phyloP scores from a whole-genome alignment of 2,888 invertebrate genomes.

The Stictocephala bisonia region DNA sequence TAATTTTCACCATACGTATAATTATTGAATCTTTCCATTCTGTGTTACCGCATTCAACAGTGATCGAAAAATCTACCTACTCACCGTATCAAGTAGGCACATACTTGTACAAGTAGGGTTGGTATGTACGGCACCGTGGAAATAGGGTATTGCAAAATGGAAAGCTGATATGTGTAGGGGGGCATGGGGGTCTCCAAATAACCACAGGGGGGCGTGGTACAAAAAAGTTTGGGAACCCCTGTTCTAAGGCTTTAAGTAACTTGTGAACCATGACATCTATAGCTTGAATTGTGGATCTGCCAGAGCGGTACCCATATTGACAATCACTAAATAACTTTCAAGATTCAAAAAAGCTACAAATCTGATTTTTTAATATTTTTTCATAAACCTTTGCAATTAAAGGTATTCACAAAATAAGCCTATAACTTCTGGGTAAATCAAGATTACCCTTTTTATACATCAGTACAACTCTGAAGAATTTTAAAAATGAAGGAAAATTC shows the following conservation, averaged over 20 bases:
- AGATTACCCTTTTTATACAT: not conserved
- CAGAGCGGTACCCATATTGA: conserved; percentile 10
- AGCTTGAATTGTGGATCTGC: not conserved
- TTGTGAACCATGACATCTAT: not conserved
- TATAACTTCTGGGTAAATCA: not conserved
- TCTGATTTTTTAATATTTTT: not conserved
- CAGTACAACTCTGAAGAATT: not conserved
- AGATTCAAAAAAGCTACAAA: not conserved
- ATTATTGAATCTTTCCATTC: too few species aligned
- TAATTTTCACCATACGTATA: too few species aligned
- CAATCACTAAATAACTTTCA: not conserved
- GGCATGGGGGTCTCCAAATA: too few species aligned
- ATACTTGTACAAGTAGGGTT: too few species aligned
- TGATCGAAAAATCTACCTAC: too few species aligned
- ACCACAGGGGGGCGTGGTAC: too few species aligned
- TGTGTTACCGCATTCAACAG: too few species aligned
- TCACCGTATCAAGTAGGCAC: too few species aligned
- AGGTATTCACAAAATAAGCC: not conserved
- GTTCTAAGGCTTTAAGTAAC: not conserved
- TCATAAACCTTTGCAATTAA: not conserved
- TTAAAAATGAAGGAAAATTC: not conserved
- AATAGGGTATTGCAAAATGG: too few species aligned
- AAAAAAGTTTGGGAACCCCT: too few species aligned
- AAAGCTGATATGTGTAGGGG: too few species aligned
- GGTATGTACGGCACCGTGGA: too few species aligned